Base-by-base conservation (phyloP, 1,140 invertebrate genomes). In the Atta cephalotes region DNA sequence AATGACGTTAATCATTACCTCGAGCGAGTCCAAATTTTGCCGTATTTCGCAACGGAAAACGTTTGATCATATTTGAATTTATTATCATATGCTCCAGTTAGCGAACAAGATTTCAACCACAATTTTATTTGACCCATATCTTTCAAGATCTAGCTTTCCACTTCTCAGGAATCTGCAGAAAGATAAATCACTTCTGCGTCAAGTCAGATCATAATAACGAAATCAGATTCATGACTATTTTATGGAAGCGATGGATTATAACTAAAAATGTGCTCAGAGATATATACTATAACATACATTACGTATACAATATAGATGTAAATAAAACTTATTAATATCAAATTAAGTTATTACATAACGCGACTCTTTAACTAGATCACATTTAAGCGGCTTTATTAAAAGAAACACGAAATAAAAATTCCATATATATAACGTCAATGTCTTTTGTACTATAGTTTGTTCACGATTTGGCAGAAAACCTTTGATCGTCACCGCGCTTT, bases 381-480 rank as follows among this genome's bases (percentile, higher is more conserved):
- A 35, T 49, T 76, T 74, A 56, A 16, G 45, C 5, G 16, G 12
- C 5, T 78, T 63, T 51, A 12, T 63, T 16, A 28, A 2, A 1
- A 45, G 25, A 45, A 14, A 28, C 9, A 49, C 10, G 35, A 39
- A 49, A 14, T 45, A 45, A 4, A n/a, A 39, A 39, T 60, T 77
- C 25, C 9, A 18, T 53, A 31, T 31, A 21, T 0, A 9, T 35
- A 70, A 63, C 18, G 25, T 79, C 14, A 45, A 39, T 2, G 14
- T 63, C 25, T 18, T 66, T 79, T 49, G n/a, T 35, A 63, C 31
- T 39, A 25, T 7, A 45, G 3, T 60, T 25, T n/a, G 14, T 35
- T 45, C 53, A 35, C 74, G 87, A 90, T 87, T 84, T 68, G 74
- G 80, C 72, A 21, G 89, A 77, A 82, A 85, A 70, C 51, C 65